A percentile compares a stretch with the other conserved stretches of the same genome.
Evolutionary conservation across 2,113 vertebrate species (phyloP).

Genomic region (Toxotes jaculatrix): DNA sequence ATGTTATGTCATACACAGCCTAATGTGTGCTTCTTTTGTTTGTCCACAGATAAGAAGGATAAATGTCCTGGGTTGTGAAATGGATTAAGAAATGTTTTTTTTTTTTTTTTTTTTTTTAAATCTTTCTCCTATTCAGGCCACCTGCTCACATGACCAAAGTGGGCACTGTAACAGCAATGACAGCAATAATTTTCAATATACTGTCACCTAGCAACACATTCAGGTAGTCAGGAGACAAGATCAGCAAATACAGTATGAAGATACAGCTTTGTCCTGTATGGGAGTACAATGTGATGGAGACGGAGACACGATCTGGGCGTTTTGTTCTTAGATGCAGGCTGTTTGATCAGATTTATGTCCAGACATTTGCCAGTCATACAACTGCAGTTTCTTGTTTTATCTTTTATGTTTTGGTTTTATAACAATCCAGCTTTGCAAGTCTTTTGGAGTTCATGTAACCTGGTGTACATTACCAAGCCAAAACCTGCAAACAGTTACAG

Average conservation of each 20-base stretch:
- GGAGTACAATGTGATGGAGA: not conserved
- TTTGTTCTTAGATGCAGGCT: not conserved
- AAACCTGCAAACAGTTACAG: not conserved
- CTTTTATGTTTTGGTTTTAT: too few species aligned
- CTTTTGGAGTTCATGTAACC: not conserved
- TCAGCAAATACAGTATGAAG: conserved; percentile 33
- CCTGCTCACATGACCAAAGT: conserved; percentile 34
- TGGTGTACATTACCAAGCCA: not conserved
- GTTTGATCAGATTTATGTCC: not conserved
- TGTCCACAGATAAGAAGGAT: not conserved
- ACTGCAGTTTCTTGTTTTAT: not conserved
- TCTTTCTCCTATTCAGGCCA: conserved; percentile 20
- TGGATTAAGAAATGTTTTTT: not conserved
- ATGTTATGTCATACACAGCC: not conserved
- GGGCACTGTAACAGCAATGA: not conserved
- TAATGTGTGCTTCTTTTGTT: not conserved
- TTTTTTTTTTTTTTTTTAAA: not conserved
- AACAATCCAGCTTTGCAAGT: not conserved
- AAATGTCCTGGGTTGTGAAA: conserved; percentile 1
- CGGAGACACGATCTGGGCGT: not conserved
- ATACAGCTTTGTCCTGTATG: conserved; percentile 18
- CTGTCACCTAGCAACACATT: conserved; percentile 71
- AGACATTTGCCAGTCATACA: not conserved
- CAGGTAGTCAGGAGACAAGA: conserved; percentile 16
- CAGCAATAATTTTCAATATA: conserved; percentile 45